Base-by-base conservation (phyloP, 2,113 vertebrate species). In the Anguilla japonica region DNA sequence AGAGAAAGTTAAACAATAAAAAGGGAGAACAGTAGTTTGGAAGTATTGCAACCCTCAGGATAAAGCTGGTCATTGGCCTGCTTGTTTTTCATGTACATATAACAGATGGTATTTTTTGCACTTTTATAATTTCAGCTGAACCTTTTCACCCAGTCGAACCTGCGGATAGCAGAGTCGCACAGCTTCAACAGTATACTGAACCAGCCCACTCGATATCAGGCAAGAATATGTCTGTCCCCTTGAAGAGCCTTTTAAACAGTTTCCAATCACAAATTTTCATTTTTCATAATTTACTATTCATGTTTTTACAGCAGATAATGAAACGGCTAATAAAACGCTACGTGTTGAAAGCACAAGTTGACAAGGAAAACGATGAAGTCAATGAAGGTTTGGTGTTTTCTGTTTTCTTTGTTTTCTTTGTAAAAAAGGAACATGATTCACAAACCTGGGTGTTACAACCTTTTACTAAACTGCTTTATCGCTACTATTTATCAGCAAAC, bases 331-430 rank as follows among this genome's bases (percentile, higher is more conserved):
- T 98, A 93, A 98, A 98, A 87, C 96, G 97, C 20, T 98, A 97
- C 0, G 97, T 98, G 88, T 91, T 98, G 94, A 97, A 97, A 96
- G 97, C 97, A 91, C 97, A 98, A 95, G 96, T 97, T 86, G 97
- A 98, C 93, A 97, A 96, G 93, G 97, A 98, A 92, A 98, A 97
- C 1, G 97, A 98, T 84, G 97, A 98, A 94, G 97, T 98, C 56
- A 97, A 97, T 84, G 97, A 98, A 96, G 97, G 97, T 98, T 93
- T 6, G 67, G 94, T 94, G 84, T 78, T 85, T 56, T 79, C 8
- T 57, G 81, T 67, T 50, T 29, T 79, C 26, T 79, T 26, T 78
- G 39, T 71, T 40, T 81, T 63, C 26, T 83, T 6, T 81, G 26
- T 87, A 18, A 63, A 13, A 79, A 14, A 78, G 86, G 43, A 46